phyloP scores from a whole-genome alignment of 2,797 vertebrate genomes.

The Enteromius argenteus region DNA sequence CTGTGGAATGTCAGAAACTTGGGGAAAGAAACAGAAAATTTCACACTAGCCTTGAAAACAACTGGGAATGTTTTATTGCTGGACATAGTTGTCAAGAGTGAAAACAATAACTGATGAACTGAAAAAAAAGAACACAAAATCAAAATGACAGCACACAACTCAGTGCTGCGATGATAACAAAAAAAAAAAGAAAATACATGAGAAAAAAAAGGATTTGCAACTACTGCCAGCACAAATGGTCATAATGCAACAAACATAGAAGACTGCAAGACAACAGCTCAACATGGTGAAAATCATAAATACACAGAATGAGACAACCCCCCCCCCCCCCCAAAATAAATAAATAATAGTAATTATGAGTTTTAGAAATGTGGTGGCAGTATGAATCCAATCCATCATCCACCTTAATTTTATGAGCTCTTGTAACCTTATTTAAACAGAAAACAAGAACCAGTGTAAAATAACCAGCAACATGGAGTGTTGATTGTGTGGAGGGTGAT shows the following conservation, averaged over 20 bases:
- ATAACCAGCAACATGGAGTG: conserved; percentile 80
- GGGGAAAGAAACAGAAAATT: conserved; percentile 5
- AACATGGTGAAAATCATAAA: conserved; percentile 66
- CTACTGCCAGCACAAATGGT: conserved; percentile 64
- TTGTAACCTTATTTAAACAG: conserved; percentile 66
- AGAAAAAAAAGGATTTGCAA: conserved; percentile 48
- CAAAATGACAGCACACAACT: conserved; percentile 75
- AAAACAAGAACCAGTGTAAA: conserved; percentile 82
- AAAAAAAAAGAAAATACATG: conserved; percentile 77
- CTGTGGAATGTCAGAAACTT: neutral
- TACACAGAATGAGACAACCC: conserved; percentile 63
- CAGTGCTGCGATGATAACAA: conserved; percentile 69
- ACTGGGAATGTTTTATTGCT: conserved; percentile 98
- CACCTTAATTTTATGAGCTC: conserved; percentile 78
- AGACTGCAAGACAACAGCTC: conserved; percentile 63
- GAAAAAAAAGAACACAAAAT: conserved; percentile 85
- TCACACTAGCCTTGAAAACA: conserved; percentile 69
- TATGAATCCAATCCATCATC: conserved; percentile 84
- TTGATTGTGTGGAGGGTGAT: conserved; percentile 77
- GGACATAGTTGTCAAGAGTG: conserved; percentile 91
- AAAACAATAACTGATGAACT: conserved; percentile 78
- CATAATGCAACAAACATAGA: conserved; percentile 68
- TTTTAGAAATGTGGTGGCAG: conserved; percentile 84
- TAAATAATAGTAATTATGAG: conserved; percentile 76
- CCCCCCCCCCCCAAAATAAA: conserved; percentile 59